Base-by-base conservation (phyloP, 2,888 invertebrate species). In the Dastarcus helophoroides region DNA sequence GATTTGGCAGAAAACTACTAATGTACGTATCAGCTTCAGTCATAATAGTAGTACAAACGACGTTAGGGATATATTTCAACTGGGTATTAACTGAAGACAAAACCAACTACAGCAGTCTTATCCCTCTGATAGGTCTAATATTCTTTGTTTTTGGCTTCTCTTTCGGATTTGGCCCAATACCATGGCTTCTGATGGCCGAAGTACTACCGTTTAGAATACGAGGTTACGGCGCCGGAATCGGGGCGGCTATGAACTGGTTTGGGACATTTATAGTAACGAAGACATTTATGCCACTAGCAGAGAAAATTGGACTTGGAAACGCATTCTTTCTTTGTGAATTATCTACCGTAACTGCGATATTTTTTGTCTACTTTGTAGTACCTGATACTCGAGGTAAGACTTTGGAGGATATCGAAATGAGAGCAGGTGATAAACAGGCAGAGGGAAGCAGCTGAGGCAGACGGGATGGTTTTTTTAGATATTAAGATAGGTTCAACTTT, bases 341-440 rank as follows among this genome's bases (percentile, higher is more conserved):
- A 4, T 72, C 86, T 44, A 82, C 84, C 52, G 41, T 78, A 2
- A 29, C 76, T 8, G 81, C 83, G 22, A 59, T 89, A 35, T 61
- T 83, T 43, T 91, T 91, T 60, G 83, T 86, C 3, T 75, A 81
- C 50, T 65, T 79, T 44, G 82, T 71, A 53, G 85, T 94, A 28
- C 94, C 94, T 7, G 94, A 95, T 64, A 95, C 94, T 2, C 79
- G 82, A 49, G 93, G 93, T 10, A 83, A 82, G 57, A 83, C 83
- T 42, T 69, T 94, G 41, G 91, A 93, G 56, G 93, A 93, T 9
- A 23, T 23, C 10, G 9, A 9, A 23, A n/a, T n/a, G n/a, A n/a
- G n/a, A n/a, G n/a, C n/a, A n/a, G n/a, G n/a, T n/a, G n/a, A n/a
- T n/a, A 17, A 17, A 17, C 8, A 17, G 19, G 6, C 19, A 17